These are phyloP conservation scores for Psittacula derbiana DNA, from an alignment of 2,797 vertebrate genomes.

Conservation along the genomic window DNA sequence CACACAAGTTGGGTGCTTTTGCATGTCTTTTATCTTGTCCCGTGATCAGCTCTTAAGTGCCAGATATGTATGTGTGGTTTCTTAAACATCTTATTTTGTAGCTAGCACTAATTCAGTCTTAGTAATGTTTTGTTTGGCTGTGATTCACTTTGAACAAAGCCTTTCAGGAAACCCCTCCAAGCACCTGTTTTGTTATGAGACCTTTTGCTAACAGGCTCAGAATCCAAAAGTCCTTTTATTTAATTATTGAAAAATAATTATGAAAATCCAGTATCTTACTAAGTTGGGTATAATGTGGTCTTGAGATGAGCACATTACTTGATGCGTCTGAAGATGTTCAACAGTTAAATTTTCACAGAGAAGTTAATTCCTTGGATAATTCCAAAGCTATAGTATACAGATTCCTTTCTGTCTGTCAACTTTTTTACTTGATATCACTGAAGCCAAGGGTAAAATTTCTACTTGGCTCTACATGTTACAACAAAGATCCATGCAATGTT, in stretches of 20 bases:
- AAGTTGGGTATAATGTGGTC: background rate
- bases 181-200: constrained; percentile 11
- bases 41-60: background rate
- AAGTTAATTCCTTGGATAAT: background rate
- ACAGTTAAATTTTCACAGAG: background rate
- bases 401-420: background rate
- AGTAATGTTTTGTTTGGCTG: constrained; percentile 56
- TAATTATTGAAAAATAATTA: background rate
- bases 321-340: background rate
- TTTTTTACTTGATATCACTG: background rate
- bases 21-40: constrained; percentile 47
- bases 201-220: background rate
- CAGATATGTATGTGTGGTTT: constrained; percentile 40
- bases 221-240: background rate
- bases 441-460: background rate
- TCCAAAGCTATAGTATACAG: background rate
- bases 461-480: background rate
- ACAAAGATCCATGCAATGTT: background rate
- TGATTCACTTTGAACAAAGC: constrained; percentile 29
- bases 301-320: background rate
- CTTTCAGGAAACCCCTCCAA: constrained; percentile 56
- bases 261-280: background rate
- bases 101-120: background rate
- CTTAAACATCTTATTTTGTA: constrained; percentile 42
- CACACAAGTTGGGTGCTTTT: constrained; percentile 24